Conservation (phyloP, 2,888 invertebrate species). For the Harmothoe impar region DNA sequence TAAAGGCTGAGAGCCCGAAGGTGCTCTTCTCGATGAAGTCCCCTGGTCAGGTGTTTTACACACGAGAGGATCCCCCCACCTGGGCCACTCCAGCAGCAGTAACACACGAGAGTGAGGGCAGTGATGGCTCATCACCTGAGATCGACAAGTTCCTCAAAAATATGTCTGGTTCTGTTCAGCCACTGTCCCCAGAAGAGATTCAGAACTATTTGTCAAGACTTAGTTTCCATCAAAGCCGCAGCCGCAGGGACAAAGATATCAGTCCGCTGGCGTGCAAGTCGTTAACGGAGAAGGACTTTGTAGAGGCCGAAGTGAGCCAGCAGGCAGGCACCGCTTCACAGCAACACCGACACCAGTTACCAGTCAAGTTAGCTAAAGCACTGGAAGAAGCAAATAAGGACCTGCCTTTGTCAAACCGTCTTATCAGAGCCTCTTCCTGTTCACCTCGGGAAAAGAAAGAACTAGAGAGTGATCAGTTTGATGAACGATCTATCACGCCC, state of each 20-base stretch:
- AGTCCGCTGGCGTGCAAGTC: constrained; percentile 44
- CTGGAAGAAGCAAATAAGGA: constrained; percentile 46
- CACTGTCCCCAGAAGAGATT: constrained; percentile 76
- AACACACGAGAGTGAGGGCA: constrained; percentile 45
- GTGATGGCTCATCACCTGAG: constrained; percentile 69
- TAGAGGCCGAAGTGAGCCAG: background rate
- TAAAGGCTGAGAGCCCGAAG: constrained; percentile 66
- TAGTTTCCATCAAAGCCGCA: constrained; percentile 58
- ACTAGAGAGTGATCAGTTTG: background rate
- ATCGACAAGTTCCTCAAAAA: constrained; percentile 70
- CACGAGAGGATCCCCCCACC: constrained; percentile 8
- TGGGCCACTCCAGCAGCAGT: background rate
- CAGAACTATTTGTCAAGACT: constrained; percentile 77
- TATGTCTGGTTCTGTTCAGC: constrained; percentile 68
- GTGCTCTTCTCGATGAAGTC: constrained; percentile 68
- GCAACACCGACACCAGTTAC: background rate
- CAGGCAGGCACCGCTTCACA: background rate
- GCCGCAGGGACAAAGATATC: constrained; percentile 49
- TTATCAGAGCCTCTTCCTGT: background rate
- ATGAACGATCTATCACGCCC: constrained; percentile 27
- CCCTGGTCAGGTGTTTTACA: constrained; percentile 58
- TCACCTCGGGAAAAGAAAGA: background rate
- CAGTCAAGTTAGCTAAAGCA: constrained; percentile 8
- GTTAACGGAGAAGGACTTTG: constrained; percentile 40
- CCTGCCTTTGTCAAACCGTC: background rate